Percentiles rank a stretch among this genome's conserved stretches.
Conservation (phyloP, 1,140 invertebrate genomes). For the Bombus confusus region DNA sequence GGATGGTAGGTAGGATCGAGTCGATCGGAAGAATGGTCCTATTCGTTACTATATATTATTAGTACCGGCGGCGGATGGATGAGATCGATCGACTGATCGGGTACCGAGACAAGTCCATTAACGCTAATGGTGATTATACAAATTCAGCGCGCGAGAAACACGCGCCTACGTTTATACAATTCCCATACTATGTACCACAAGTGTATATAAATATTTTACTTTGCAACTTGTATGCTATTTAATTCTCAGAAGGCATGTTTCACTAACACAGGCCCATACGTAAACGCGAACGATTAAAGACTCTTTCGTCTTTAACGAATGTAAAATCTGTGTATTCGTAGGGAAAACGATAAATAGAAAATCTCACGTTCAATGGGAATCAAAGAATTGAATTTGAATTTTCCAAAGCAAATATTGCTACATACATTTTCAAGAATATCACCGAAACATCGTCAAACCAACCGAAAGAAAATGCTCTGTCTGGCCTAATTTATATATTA, state of each 20-base stretch:
- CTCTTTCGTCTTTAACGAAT: too few relatives aligned
- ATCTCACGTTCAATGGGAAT: too few relatives aligned
- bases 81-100: neutral
- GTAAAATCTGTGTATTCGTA: too few relatives aligned
- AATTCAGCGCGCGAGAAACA: neutral
- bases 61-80: neutral
- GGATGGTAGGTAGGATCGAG: neutral
- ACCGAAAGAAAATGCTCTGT: too few relatives aligned
- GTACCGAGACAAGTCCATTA: conserved; percentile 15
- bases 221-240: neutral
- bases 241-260: neutral
- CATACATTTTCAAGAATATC: too few relatives aligned
- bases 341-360: too few relatives aligned
- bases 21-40: neutral
- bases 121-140: conserved; percentile 19
- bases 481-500: too few relatives aligned
- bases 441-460: too few relatives aligned
- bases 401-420: too few relatives aligned
- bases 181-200: neutral
- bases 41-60: neutral
- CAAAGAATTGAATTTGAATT: too few relatives aligned
- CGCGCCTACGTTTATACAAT: neutral
- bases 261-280: too few relatives aligned
- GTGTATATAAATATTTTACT: neutral
- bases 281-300: too few relatives aligned